A percentile compares a stretch with the other conserved stretches of the same genome.
Evolutionary conservation across 2,888 invertebrate genomes (phyloP).

Genomic region (Harmothoe impar): DNA sequence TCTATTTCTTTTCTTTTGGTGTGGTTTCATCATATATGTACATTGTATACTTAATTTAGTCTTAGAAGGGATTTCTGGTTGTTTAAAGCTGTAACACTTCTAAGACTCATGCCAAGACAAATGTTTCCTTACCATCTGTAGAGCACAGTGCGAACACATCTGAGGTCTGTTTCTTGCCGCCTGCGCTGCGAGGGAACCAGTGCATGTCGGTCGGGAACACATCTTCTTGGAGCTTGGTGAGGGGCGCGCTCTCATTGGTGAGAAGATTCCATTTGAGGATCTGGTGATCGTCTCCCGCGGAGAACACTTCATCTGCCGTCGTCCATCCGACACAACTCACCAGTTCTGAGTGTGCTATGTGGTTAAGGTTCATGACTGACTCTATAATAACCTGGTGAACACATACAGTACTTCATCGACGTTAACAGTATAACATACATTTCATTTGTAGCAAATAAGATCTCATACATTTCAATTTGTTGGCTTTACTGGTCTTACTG

Average conservation of each 20-base stretch:
- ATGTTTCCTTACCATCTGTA: conserved; percentile 90
- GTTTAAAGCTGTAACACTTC: too few species aligned
- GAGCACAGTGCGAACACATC: conserved; percentile 94
- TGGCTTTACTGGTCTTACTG: too few species aligned
- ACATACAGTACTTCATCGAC: too few species aligned
- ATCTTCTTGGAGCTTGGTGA: conserved; percentile 91
- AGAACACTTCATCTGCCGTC: conserved; percentile 95
- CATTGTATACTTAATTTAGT: too few species aligned
- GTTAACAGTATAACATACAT: too few species aligned
- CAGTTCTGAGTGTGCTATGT: conserved; percentile 86
- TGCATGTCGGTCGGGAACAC: conserved; percentile 95
- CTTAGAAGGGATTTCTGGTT: too few species aligned
- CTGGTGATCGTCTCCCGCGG: conserved; percentile 96
- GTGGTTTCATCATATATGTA: too few species aligned
- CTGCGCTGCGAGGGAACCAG: conserved; percentile 89
- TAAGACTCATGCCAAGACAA: too few species aligned
- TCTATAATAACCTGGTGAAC: conserved; percentile 51
- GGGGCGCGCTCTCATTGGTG: conserved; percentile 88
- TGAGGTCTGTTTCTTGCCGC: conserved; percentile 84
- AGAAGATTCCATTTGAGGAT: conserved; percentile 94
- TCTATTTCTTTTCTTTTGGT: too few species aligned
- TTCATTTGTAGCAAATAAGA: too few species aligned
- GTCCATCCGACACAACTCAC: conserved; percentile 96
- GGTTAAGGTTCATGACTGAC: conserved; percentile 72
- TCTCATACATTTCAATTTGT: too few species aligned